Conservation (phyloP, 2,113 vertebrate species). For the Halichoerus grypus region DNA sequence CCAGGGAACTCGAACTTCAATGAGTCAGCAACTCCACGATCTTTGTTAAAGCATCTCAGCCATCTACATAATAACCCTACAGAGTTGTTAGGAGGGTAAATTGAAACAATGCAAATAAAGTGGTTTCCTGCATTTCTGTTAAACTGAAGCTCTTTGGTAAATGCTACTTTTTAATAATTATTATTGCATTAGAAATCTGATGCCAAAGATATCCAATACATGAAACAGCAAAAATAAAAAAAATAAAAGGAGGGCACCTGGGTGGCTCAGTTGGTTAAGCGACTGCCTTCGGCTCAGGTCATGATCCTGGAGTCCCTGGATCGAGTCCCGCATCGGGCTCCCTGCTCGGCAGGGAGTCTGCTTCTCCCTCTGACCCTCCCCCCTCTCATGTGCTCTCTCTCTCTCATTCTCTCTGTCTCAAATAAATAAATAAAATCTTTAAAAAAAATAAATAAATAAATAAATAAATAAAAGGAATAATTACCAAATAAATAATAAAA, state of each 20-base stretch:
- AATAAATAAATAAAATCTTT: too few species aligned
- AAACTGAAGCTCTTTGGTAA: background rate
- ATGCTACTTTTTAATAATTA: background rate
- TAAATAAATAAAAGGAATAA: background rate
- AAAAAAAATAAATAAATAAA: too few species aligned
- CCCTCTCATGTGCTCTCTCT: too few species aligned
- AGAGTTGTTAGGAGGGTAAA: background rate
- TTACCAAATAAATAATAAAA: background rate
- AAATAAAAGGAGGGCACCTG: background rate
- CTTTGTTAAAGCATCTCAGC: background rate
- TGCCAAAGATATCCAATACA: background rate
- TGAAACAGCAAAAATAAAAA: background rate
- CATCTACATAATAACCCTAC: background rate
- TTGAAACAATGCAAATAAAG: background rate
- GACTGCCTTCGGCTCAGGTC: too few species aligned
- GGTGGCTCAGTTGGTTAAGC: too few species aligned
- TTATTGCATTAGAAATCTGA: background rate
- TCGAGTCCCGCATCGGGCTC: too few species aligned
- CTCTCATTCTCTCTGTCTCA: too few species aligned
- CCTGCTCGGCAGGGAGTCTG: too few species aligned
- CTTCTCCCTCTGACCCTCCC: too few species aligned
- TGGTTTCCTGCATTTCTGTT: background rate
- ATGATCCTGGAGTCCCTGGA: too few species aligned
- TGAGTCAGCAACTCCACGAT: background rate
- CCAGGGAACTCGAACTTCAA: background rate